Evolutionary conservation across 1,140 invertebrate genomes (phyloP).

Genomic region (Brachionus calyciflorus): DNA sequence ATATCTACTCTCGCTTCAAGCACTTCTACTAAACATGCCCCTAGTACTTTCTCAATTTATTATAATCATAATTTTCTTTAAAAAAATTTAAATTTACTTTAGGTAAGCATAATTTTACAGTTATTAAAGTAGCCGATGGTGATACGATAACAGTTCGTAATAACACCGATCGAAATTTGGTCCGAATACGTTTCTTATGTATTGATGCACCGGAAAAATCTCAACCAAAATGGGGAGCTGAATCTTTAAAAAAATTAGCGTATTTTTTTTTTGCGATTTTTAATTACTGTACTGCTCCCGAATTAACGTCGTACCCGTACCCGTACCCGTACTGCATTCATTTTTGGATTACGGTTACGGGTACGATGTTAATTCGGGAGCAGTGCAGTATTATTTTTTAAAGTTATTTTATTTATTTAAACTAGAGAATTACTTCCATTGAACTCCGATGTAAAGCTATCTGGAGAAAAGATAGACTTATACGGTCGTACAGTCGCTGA

Average conservation of each 20-base stretch:
- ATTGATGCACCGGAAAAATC: conserved; percentile 40
- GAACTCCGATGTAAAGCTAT: conserved; percentile 6
- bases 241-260: conserved; percentile 6
- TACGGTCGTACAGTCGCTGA: conserved; percentile 29
- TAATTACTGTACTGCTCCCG: too few relatives aligned
- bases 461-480: conserved; percentile 10
- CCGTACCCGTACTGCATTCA: too few relatives aligned
- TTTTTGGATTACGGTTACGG: too few relatives aligned
- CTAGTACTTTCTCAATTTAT: too few relatives aligned
- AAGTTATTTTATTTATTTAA: background rate
- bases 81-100: background rate
- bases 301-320: too few relatives aligned
- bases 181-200: conserved; percentile 20
- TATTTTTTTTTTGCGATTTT: too few relatives aligned
- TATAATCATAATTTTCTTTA: background rate
- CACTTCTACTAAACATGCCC: too few relatives aligned
- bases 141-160: conserved; percentile 38
- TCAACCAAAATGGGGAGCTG: conserved; percentile 16
- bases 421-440: conserved; percentile 15
- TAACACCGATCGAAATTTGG: background rate
- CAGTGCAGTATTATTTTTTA: too few relatives aligned
- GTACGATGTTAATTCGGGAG: too few relatives aligned
- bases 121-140: conserved; percentile 34
- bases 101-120: conserved; percentile 12
- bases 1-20: too few relatives aligned